Conservation (phyloP, 2,888 invertebrate genomes). For the Synanthedon andrenaeformis region DNA sequence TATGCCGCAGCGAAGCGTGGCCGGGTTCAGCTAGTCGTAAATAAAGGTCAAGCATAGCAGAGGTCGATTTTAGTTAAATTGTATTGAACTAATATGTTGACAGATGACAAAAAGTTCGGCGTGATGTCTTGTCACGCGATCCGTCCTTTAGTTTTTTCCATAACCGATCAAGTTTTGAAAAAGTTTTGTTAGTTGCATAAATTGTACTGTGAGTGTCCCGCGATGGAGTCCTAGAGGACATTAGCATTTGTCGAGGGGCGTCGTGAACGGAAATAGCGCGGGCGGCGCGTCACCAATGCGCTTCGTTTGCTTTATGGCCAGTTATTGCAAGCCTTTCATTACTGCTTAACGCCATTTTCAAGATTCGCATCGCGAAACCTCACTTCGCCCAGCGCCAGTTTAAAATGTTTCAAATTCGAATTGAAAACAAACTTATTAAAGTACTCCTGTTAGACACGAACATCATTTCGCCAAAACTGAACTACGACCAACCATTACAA, state of each 20-base stretch:
- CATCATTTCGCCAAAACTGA: no score
- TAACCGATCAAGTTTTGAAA: not conserved
- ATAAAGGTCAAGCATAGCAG: no score
- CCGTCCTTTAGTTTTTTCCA: no score
- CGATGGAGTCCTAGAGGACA: constrained; percentile 65
- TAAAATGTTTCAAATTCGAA: not conserved
- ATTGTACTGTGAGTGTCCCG: constrained; percentile 13
- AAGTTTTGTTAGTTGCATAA: not conserved
- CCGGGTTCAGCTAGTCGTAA: no score
- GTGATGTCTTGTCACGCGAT: no score
- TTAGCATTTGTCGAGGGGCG: constrained; percentile 67
- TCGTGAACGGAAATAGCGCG: constrained; percentile 57
- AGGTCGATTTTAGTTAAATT: no score
- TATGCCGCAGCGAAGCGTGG: no score
- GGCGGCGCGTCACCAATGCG: constrained; percentile 56
- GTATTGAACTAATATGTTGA: no score
- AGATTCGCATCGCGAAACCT: constrained; percentile 60
- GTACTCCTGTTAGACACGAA: not conserved
- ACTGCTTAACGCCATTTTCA: constrained; percentile 49
- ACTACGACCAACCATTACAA: no score
- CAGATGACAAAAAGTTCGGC: no score
- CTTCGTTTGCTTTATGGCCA: constrained; percentile 58
- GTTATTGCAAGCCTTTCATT: constrained; percentile 64
- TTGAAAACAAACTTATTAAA: not conserved
- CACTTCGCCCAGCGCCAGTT: not conserved